Base-by-base conservation (phyloP, 2,797 vertebrate species). In the Helicolenus hilgendorfi region DNA sequence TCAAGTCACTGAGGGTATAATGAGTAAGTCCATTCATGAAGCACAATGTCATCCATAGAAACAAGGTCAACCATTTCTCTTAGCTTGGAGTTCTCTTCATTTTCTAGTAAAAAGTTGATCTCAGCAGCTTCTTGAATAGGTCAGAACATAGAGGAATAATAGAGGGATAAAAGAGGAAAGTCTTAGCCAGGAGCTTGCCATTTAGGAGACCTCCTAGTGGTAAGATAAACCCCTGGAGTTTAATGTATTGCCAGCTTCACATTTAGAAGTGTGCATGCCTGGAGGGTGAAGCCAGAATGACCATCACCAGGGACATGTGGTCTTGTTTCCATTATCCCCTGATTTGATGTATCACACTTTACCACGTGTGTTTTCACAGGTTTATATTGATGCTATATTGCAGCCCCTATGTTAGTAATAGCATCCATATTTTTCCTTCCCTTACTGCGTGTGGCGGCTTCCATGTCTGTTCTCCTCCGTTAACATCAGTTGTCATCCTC, bases 401-500 rank as follows among this genome's bases (percentile, higher is more conserved):
- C 35, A 75, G 63, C 29, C 31, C 20, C 10, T 33, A 18, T 65
- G 11, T 72, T 70, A 80, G 27, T 38, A 60, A 72, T 35, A 18
- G 24, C 77, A 84, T 75, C 33, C 49, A 14, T 77, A 33, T 38
- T 67, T 38, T 89, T 81, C 33, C 38, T 89, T 86, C 68, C 59
- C 38, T 49, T 63, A 13, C 63, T 67, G 36, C 79, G 65, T 69
- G 56, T 71, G 83, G 79, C n/a, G 11, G 71, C 79, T 83, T 71
- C 71, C 38, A 45, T 79, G 83, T 76, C 77, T 87, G 56, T 75
- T 91, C 86, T 74, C 85, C 79, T 88, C 74, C 72, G 11, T 85
- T 85, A 76, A 77, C 89, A 85, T 91, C 74, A 79, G 87, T 91
- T 92, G 82, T 87, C 88, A 84, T 91, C 89, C 85, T 94, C 86